Conservation (phyloP, 2,888 invertebrate species). For the Macrophya alboannulata region DNA sequence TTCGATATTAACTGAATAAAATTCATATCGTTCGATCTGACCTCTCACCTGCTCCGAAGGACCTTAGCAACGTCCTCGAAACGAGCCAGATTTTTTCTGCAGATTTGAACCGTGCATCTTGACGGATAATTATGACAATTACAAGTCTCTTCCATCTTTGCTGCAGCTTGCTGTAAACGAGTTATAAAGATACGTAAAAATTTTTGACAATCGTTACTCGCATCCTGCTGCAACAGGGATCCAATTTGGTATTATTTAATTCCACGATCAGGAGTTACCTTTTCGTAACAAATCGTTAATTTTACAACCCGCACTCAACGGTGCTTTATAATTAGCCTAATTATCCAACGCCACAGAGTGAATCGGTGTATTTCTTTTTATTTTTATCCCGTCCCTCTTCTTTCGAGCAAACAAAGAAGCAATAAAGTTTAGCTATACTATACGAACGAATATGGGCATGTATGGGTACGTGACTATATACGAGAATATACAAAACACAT, state of each 20-base stretch:
- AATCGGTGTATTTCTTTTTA: background rate
- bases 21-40: background rate
- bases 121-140: constrained; percentile 18
- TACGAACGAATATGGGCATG: background rate
- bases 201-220: background rate
- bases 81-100: background rate
- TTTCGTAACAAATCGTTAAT: background rate
- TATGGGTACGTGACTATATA: background rate
- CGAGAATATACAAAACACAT: background rate
- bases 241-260: background rate
- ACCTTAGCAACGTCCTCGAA: constrained; percentile 4
- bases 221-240: too few species aligned
- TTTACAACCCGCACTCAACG: background rate
- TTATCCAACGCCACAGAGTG: background rate
- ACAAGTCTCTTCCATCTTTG: constrained; percentile 31
- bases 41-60: constrained; percentile 78
- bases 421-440: background rate
- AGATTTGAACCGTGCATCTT: constrained; percentile 22
- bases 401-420: constrained; percentile 13
- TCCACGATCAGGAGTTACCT: background rate
- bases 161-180: constrained; percentile 7
- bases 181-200: background rate
- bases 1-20: background rate
- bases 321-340: constrained; percentile 14
- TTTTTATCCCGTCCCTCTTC: background rate